Percentiles rank a stretch among this genome's conserved stretches.
These are phyloP conservation scores for Narcine bancroftii DNA, from an alignment of 2,113 vertebrate genomes.

Conservation along the genomic window DNA sequence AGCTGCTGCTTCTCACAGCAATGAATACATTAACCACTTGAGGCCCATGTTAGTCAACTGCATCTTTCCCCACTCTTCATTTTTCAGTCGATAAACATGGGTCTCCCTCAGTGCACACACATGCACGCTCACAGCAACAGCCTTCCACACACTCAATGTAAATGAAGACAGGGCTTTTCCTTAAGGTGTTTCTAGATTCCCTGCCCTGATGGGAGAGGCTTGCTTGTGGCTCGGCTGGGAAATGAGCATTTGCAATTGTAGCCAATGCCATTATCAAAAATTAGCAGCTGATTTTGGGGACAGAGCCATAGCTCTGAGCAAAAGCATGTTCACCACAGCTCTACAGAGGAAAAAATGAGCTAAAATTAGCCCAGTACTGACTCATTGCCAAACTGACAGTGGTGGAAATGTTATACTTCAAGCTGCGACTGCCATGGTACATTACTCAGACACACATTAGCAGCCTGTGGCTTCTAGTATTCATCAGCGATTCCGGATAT, in stretches of 20 bases:
- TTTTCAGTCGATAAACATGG: neutral
- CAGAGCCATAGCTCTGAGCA: neutral
- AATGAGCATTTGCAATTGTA: neutral
- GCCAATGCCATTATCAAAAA: neutral
- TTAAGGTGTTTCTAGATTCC: neutral
- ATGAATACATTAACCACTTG: neutral
- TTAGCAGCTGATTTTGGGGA: neutral
- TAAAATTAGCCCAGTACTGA: conserved; percentile 4
- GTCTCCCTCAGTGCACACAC: neutral
- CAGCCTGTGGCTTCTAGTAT: neutral
- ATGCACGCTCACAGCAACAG: neutral
- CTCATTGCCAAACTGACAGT: neutral
- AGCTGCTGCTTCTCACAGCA: neutral
- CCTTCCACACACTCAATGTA: neutral
- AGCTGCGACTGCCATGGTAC: neutral
- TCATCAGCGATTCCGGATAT: neutral
- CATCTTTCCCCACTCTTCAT: neutral
- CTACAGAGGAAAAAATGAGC: neutral
- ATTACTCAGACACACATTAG: neutral
- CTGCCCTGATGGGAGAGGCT: neutral
- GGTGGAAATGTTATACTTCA: neutral
- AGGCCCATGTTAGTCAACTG: neutral
- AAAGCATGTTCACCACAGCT: neutral
- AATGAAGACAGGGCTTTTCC: neutral
- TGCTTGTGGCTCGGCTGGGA: too few species aligned